Base-by-base conservation (phyloP, 2,888 invertebrate species). In the Pyralis farinalis region DNA sequence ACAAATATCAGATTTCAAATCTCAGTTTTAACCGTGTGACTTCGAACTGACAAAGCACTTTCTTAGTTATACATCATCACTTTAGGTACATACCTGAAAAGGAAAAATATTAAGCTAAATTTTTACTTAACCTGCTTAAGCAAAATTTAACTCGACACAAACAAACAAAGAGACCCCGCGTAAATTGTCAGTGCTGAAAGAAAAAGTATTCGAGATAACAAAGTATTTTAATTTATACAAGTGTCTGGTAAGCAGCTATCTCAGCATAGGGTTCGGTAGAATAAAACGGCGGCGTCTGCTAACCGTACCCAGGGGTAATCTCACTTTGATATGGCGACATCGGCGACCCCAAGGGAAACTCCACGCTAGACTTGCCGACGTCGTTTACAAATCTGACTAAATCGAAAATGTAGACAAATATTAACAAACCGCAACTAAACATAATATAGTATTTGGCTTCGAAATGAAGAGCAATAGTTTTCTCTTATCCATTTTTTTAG, bases 291-390 rank as follows among this genome's bases (percentile, higher is more conserved):
- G 54, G 53, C 46, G 53, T 36, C 43, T 49, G 43, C 59, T 55
- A 65, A 71, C 56, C 41, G 59, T 52, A 47, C 71, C 67, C 69
- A 11, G 11, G 63, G 63, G 71, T 67, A 71, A 68, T 64, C 62
- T 64, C 52, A 49, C 42, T 49, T 45, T 53, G 51, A 46, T 59
- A 52, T 57, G 58, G 58, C 45, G 59, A 61, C 60, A 58, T 58
- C 47, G 46, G 36, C 40, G 41, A 41, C 49, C 61, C 40, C 61
- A 31, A 27, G 54, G 54, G 58, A 47, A 49, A 54, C 49, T 46
- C 46, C 41, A 39, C 45, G 47, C 54, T 58, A 53, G 43, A 51
- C 57, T 50, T 46, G 44, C 53, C 50, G 53, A 58, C 54, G 58
- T 46, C 40, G 10, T 21, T 22, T 25, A 37, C 37, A 37, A 37